A percentile compares a stretch with the other conserved stretches of the same genome.
phyloP scores from a whole-genome alignment of 2,113 vertebrate genomes.

The Tyrannus savana region DNA sequence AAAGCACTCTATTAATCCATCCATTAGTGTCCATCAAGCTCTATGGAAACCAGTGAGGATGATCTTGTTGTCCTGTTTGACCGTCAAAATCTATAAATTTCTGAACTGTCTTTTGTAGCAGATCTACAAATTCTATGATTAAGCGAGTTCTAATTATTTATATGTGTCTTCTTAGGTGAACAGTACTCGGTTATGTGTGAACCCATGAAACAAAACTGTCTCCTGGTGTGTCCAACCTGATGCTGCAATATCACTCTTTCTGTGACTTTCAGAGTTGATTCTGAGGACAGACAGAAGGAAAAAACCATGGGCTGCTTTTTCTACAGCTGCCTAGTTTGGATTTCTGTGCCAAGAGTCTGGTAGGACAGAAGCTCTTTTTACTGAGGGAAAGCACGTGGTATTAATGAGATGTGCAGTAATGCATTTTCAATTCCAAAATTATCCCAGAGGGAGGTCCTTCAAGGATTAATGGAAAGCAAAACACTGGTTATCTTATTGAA shows the following conservation, averaged over 20 bases:
- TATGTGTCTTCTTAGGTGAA: neutral
- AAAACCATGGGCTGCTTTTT: neutral
- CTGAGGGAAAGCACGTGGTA: neutral
- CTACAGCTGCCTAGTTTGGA: neutral
- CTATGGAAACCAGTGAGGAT: neutral
- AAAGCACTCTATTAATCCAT: neutral
- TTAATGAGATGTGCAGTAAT: conserved; percentile 35
- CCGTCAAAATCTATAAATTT: neutral
- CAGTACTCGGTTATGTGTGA: neutral
- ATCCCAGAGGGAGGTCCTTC: neutral
- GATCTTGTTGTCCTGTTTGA: neutral
- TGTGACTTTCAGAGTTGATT: neutral
- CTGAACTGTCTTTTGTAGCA: neutral
- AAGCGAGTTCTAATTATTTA: neutral
- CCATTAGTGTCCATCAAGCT: neutral
- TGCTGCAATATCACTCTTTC: neutral
- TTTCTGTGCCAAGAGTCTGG: neutral
- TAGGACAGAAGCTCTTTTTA: conserved; percentile 15
- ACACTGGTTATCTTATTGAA: conserved; percentile 21
- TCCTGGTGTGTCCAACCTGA: neutral
- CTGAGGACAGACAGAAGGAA: neutral
- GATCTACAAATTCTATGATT: neutral
- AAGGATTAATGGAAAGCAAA: conserved; percentile 39
- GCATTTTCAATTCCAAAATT: conserved; percentile 2
- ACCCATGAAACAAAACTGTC: neutral